Evolutionary conservation across 2,888 invertebrate species (phyloP), one percentile per base, ranked within the genome.

Genomic region (Ferdinandea cuprea): DNA sequence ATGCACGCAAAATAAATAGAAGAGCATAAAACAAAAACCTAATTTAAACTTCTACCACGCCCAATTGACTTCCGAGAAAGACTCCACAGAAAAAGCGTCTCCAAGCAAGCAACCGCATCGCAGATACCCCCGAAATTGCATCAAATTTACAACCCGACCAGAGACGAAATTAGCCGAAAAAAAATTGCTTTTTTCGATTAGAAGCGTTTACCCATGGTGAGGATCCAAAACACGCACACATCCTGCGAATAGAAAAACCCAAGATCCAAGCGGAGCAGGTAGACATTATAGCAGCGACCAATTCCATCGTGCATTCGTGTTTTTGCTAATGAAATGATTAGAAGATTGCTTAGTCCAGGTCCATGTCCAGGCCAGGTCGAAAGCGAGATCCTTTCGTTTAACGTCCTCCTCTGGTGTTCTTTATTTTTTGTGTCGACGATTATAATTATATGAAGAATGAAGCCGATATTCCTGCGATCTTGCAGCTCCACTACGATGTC

Each of bases 261-360:
- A 19, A 42, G 61, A 42, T 35, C 28, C 52, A 37, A 35, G 42
- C 54, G 54, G 77, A 46, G 37, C 61, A 66, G 71, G 72, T 72
- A 78, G 66, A 32, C 15, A 17, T 8, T 21, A 17, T 7, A 40
- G 37, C 40, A 37, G 13, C 25, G 28, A 42, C 44, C 58, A 79
- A 79, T 59, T 61, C 50, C 46, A 52, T 46, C 44, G 44, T 52
- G 35, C 17, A 28, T 65, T 63, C 63, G 50, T 58, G 46, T 71
- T 66, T 54, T 72, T 66, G 46, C 46, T 72, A 77, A 77, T 73
- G 68, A 83, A 83, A 83, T 83, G 83, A 83, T 83, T 83, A 83
- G 83, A 83, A 83, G 68, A 83, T 78, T 78, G 83, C 63, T 83
- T 77, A 72, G 83, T 17, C 56, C 56, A 44, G 21, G 28, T n/a